Conservation (phyloP, 1,140 invertebrate genomes). For the Zaprionus tsacasi region DNA sequence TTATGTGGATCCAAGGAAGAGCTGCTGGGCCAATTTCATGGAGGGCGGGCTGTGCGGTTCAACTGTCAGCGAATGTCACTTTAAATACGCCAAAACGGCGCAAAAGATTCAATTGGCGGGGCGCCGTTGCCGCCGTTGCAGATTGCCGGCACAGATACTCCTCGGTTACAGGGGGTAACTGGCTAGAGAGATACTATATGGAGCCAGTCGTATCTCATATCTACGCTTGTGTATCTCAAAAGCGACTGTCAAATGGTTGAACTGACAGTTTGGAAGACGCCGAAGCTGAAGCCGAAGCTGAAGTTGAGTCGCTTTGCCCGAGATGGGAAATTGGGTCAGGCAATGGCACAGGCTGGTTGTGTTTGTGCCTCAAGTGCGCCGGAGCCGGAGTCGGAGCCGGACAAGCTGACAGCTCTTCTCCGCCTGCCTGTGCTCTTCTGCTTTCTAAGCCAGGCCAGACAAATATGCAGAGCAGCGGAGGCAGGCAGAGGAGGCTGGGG, state of each 20-base stretch:
- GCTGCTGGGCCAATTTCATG: neutral
- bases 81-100: conserved; percentile 80
- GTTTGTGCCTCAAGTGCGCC: conserved; percentile 38
- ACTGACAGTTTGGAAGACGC: conserved; percentile 76
- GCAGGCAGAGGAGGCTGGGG: neutral
- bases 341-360: conserved; percentile 3
- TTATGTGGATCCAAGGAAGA: conserved; percentile 5
- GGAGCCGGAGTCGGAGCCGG: conserved; percentile 6
- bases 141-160: conserved; percentile 38
- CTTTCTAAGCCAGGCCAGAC: conserved; percentile 62
- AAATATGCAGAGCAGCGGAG: neutral
- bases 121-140: conserved; percentile 52
- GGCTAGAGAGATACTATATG: conserved; percentile 38
- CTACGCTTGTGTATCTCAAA: conserved; percentile 75
- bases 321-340: conserved; percentile 6
- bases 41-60: conserved; percentile 41
- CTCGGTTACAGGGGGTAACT: neutral
- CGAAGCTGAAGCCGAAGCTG: neutral
- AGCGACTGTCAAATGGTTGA: conserved; percentile 80
- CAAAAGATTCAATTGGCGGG: conserved; percentile 80
- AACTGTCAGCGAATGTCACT: conserved; percentile 79
- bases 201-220: conserved; percentile 71
- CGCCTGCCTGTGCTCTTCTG: conserved; percentile 60
- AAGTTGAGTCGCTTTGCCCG: conserved; percentile 61
- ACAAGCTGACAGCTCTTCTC: conserved; percentile 27